Percentiles rank a stretch among this genome's conserved stretches.
phyloP scores from a whole-genome alignment of 2,888 invertebrate species.

The Tuberolachnus salignus region DNA sequence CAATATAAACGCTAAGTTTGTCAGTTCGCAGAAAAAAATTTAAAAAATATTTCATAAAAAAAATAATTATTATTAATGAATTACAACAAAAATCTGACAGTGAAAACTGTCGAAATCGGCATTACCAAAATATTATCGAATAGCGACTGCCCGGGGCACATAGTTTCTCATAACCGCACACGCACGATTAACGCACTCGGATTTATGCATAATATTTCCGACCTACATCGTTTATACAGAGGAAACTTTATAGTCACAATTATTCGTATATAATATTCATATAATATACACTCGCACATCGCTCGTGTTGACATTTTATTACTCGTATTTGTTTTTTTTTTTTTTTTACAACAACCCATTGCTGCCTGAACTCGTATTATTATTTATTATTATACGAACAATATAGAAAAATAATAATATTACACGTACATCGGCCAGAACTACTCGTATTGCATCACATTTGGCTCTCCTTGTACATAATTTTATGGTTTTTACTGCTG shows the following conservation, averaged over 20 bases:
- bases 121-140: background rate
- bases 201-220: background rate
- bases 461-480: background rate
- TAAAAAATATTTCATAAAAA: too few species aligned
- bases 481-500: background rate
- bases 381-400: constrained; percentile 23
- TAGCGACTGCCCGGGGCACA: background rate
- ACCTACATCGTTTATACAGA: too few species aligned
- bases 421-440: background rate
- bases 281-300: background rate
- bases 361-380: background rate
- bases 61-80: too few species aligned
- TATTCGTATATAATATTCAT: constrained; percentile 20
- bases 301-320: constrained; percentile 37
- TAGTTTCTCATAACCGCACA: background rate
- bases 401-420: constrained; percentile 10
- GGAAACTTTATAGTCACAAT: background rate
- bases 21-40: too few species aligned
- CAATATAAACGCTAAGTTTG: too few species aligned
- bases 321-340: constrained; percentile 34
- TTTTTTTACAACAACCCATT: constrained; percentile 10
- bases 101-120: too few species aligned
- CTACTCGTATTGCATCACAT: constrained; percentile 34
- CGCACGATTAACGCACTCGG: background rate
- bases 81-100: too few species aligned